Evolutionary conservation across 2,113 vertebrate species (phyloP), one percentile per base, ranked within the genome.

Genomic region (Ciconia boyciana): DNA sequence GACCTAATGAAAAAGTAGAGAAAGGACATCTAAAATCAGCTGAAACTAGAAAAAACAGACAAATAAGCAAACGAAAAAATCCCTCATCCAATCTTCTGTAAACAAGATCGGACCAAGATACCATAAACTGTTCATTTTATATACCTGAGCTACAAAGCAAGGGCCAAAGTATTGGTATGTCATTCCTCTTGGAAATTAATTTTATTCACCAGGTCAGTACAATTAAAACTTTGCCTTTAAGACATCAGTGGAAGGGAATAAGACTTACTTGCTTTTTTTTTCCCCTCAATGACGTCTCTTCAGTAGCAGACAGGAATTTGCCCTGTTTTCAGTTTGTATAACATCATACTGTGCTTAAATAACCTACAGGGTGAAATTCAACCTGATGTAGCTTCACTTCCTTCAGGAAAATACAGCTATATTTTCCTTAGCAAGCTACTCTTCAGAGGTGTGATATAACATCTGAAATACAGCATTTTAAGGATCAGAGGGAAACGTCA

Each of bases 281-380:
- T 6, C 5, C 46, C 26, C 17, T 13, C 66, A 81, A 0, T 95
- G 90, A 78, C 54, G 79, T 76, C 32, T 88, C 49, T 96, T 96
- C 62, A 90, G 34, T 20, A 92, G 51, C 68, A 74, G 71, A 74
- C 34, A 71, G 48, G 90, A 97, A 89, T 92, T 92, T 70, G 44
- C 44, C 69, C 83, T 89, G 75, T 95, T 92, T 94, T 89, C 69
- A 44, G 76, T 96, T 97, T 96, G 52, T 84, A 65, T 89, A 96
- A 95, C 57, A 91, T 87, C 83, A 89, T 57, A 89, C 83, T 72
- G 83, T 82, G 89, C 77, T 94, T 93, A 93, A 93, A 92, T 92
- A 96, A 96, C 69, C 83, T 82, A 84, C 69, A 75, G 86, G 89
- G 86, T 89, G 72, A 93, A 96, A 96, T 83, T 89, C 69, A 95